A percentile compares a stretch with the other conserved stretches of the same genome.
Conservation (phyloP, 2,113 vertebrate genomes). For the Pholis gunnellus region DNA sequence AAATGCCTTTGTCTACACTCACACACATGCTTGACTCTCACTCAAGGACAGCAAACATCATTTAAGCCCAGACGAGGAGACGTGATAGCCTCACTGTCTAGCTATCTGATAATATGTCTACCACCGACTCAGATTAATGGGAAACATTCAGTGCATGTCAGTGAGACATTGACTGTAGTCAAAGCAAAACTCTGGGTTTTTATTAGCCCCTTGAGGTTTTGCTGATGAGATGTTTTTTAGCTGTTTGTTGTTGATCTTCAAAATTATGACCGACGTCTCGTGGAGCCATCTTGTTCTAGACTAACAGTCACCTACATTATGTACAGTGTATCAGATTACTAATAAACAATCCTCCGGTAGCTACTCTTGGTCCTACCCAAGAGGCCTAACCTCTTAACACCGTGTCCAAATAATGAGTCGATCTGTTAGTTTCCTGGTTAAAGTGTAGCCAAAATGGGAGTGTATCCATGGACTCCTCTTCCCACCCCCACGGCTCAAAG, state of each 20-base stretch:
- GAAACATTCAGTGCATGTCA: slow-evolving; percentile 71
- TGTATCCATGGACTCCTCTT: slow-evolving; percentile 39
- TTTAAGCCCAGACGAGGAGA: slow-evolving; percentile 47
- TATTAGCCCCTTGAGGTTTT: slow-evolving; percentile 39
- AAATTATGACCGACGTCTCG: slow-evolving; percentile 1
- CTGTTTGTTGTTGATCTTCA: slow-evolving; percentile 30
- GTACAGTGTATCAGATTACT: not conserved
- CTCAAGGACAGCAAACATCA: slow-evolving; percentile 70
- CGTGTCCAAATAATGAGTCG: slow-evolving; percentile 35
- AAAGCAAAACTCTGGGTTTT: slow-evolving; percentile 67
- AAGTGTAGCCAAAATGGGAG: slow-evolving; percentile 69
- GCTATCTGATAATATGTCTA: slow-evolving; percentile 69
- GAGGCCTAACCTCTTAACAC: slow-evolving; percentile 20
- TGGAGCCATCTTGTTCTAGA: slow-evolving; percentile 7
- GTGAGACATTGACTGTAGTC: slow-evolving; percentile 63
- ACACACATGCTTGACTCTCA: slow-evolving; percentile 56
- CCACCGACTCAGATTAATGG: slow-evolving; percentile 51
- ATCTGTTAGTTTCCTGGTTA: slow-evolving; percentile 70
- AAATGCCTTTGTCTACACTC: slow-evolving; percentile 42
- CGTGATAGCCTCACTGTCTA: slow-evolving; percentile 44
- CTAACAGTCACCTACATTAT: slow-evolving; percentile 3
- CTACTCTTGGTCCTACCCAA: not conserved
- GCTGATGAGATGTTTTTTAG: slow-evolving; percentile 41
- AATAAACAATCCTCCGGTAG: slow-evolving; percentile 13
- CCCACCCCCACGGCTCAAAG: slow-evolving; percentile 58